Conservation (phyloP, 2,888 invertebrate species). For the Sarcophaga subvicina region DNA sequence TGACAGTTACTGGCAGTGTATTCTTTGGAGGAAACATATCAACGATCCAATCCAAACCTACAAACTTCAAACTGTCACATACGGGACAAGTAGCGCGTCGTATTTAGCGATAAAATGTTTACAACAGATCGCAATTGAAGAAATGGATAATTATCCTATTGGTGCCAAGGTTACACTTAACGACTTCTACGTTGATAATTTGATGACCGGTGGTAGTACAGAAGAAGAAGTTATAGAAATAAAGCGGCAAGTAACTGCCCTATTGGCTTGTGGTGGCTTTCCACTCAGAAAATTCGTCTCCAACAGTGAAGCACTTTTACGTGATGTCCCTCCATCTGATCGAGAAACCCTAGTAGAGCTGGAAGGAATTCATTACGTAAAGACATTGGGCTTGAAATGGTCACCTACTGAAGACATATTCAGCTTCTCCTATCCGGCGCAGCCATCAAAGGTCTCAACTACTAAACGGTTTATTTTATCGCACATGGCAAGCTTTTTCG, state of each 20-base stretch:
- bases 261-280: conserved; percentile 53
- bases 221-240: conserved; percentile 58
- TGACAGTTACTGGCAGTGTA: conserved; percentile 62
- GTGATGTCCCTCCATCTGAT: too few relatives aligned
- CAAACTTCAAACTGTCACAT: conserved; percentile 57
- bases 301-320: too few relatives aligned
- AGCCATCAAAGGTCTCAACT: too few relatives aligned
- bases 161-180: conserved; percentile 58
- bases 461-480: too few relatives aligned
- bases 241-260: conserved; percentile 42
- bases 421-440: too few relatives aligned
- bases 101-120: conserved; percentile 43
- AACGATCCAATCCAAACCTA: conserved; percentile 2
- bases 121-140: conserved; percentile 38
- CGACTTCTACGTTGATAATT: conserved; percentile 70
- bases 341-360: too few relatives aligned
- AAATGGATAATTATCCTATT: conserved; percentile 59
- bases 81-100: conserved; percentile 64
- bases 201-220: conserved; percentile 61
- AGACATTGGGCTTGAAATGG: too few relatives aligned
- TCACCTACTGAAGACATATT: too few relatives aligned
- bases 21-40: conserved; percentile 51
- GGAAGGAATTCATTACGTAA: too few relatives aligned
- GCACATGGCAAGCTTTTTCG: too few relatives aligned
- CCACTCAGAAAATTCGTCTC: too few relatives aligned